These are phyloP conservation scores for Brachionus rubens DNA, from an alignment of 1,140 invertebrate species.

Conservation along the genomic window DNA sequence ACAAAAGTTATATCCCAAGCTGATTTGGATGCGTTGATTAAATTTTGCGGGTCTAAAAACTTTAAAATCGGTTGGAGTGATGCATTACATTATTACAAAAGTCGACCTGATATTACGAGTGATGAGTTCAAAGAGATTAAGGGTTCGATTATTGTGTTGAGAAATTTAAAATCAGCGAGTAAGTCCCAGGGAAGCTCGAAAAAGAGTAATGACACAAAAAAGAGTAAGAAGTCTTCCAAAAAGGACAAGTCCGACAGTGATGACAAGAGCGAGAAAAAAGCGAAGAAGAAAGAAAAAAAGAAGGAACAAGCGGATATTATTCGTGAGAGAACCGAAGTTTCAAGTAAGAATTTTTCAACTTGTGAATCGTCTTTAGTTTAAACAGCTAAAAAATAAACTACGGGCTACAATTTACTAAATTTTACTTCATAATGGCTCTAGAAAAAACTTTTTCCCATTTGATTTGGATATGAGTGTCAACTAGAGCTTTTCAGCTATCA, in stretches of 20 bases:
- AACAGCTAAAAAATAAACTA: too few species aligned
- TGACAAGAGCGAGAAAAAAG: too few species aligned
- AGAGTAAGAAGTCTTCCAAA: background rate
- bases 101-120: background rate
- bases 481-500: too few species aligned
- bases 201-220: background rate
- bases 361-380: too few species aligned
- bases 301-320: too few species aligned
- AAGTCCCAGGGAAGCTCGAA: background rate
- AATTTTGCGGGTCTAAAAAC: constrained; percentile 24
- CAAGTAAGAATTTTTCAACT: too few species aligned
- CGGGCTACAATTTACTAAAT: too few species aligned
- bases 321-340: too few species aligned
- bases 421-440: too few species aligned
- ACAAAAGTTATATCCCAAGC: background rate
- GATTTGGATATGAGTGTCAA: too few species aligned
- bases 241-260: background rate
- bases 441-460: too few species aligned
- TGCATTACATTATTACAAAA: constrained; percentile 31
- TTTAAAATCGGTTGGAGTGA: constrained; percentile 17
- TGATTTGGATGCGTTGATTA: background rate
- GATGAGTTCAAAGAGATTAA: constrained; percentile 17
- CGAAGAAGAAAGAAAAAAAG: too few species aligned
- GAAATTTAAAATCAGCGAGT: background rate
- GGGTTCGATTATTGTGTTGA: background rate